phyloP scores from a whole-genome alignment of 2,888 invertebrate species.

The Drosophila infuscata region DNA sequence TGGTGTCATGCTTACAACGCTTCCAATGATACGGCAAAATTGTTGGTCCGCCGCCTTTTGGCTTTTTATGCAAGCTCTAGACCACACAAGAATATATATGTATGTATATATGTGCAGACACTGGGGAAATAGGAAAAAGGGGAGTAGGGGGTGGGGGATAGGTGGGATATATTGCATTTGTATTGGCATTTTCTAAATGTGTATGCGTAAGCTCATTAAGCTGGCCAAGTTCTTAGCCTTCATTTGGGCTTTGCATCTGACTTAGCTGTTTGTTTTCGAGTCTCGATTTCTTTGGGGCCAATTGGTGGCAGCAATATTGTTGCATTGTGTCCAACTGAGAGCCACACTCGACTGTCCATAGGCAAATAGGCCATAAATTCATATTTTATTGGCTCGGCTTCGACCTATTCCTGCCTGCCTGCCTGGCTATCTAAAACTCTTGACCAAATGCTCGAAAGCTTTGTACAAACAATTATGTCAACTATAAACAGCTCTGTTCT shows the following conservation, averaged over 20 bases:
- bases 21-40: conserved; percentile 64
- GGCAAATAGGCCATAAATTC: conserved; percentile 76
- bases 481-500: conserved; percentile 37
- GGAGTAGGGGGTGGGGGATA: no score
- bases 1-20: conserved; percentile 56
- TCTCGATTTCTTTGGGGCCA: conserved; percentile 22
- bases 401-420: conserved; percentile 20
- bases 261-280: conserved; percentile 38
- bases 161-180: conserved; percentile 17
- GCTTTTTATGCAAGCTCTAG: conserved; percentile 38
- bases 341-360: conserved; percentile 48
- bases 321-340: conserved; percentile 40
- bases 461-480: conserved; percentile 60
- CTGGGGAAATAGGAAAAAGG: neutral
- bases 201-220: conserved; percentile 70
- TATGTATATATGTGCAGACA: neutral
- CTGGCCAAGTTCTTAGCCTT: conserved; percentile 57
- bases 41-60: conserved; percentile 40
- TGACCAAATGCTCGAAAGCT: conserved; percentile 32
- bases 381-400: conserved; percentile 72
- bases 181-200: conserved; percentile 32
- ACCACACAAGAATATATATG: conserved; percentile 1
- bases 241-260: conserved; percentile 58
- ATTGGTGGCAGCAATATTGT: conserved; percentile 33
- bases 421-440: conserved; percentile 14